Conservation (phyloP, 1,140 invertebrate species). For the Nymphalis io region DNA sequence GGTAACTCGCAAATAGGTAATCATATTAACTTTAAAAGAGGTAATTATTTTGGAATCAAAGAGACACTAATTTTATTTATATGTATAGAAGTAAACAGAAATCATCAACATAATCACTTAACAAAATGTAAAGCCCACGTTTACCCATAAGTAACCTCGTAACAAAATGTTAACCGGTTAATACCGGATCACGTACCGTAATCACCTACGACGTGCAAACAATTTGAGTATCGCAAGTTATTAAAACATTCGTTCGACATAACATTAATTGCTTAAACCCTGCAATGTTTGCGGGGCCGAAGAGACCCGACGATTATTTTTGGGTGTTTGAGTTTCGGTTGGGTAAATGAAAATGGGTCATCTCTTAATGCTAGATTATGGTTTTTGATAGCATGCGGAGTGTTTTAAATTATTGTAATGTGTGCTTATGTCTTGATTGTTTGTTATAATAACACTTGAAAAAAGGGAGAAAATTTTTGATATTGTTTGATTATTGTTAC, state of each 20-base stretch:
- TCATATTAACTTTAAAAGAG: too few relatives aligned
- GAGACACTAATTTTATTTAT: too few relatives aligned
- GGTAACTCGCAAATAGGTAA: too few relatives aligned
- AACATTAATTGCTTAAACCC: conserved; percentile 73
- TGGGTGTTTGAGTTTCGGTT: conserved; percentile 58
- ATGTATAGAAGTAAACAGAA: not conserved
- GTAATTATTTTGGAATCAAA: too few relatives aligned
- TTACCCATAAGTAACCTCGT: conserved; percentile 27
- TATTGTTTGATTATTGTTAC: too few relatives aligned
- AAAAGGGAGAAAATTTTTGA: too few relatives aligned
- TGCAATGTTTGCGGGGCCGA: conserved; percentile 51
- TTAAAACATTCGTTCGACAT: conserved; percentile 70
- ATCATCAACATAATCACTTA: not conserved
- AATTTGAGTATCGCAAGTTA: conserved; percentile 65
- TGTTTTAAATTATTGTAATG: conserved; percentile 11
- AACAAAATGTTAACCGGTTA: conserved; percentile 33
- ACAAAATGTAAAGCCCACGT: conserved; percentile 9
- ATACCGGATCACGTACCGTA: conserved; percentile 44
- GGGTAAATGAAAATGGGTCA: conserved; percentile 52
- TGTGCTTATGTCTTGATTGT: not conserved
- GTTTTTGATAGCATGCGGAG: conserved; percentile 36
- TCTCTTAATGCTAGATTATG: conserved; percentile 41
- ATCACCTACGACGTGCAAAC: conserved; percentile 58
- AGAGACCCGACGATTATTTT: conserved; percentile 57
- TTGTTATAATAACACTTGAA: not conserved